phyloP scores from a whole-genome alignment of 2,888 invertebrate species.

The Entomobrya multifasciata region DNA sequence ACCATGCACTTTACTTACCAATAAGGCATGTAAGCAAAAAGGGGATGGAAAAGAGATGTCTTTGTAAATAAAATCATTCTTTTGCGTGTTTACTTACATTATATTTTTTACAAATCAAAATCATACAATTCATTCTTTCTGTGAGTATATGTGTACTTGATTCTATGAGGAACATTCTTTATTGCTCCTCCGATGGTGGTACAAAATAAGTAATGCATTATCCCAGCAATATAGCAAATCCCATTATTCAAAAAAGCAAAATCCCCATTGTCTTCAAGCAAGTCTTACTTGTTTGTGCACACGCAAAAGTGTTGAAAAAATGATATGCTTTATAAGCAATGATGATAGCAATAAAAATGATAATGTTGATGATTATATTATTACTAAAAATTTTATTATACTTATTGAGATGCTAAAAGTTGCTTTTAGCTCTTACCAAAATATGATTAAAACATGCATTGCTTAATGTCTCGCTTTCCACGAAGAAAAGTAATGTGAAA shows the following conservation, averaged over 20 bases:
- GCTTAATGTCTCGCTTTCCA: no score
- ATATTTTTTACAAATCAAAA: constrained; percentile 54
- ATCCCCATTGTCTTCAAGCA: neutral
- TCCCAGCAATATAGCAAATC: no score
- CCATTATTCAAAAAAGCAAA: neutral
- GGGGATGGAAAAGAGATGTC: constrained; percentile 57
- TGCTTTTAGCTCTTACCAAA: neutral
- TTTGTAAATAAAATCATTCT: constrained; percentile 67
- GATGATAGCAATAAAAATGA: constrained; percentile 36
- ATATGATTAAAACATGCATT: no score
- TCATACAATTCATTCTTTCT: constrained; percentile 41
- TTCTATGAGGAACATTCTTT: no score
- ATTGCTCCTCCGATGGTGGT: constrained; percentile 19
- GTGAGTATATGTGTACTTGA: no score
- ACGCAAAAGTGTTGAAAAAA: constrained; percentile 42
- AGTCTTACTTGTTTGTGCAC: neutral
- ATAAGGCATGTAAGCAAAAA: constrained; percentile 12
- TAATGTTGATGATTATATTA: constrained; percentile 49
- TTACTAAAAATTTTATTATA: constrained; percentile 21
- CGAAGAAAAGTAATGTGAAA: no score
- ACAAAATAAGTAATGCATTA: no score
- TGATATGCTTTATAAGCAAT: no score
- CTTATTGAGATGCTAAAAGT: constrained; percentile 14
- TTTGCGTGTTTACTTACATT: constrained; percentile 57
- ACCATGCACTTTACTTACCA: no score